These are phyloP conservation scores for Dendrolimus kikuchii DNA, from an alignment of 1,140 invertebrate genomes.

Conservation along the genomic window DNA sequence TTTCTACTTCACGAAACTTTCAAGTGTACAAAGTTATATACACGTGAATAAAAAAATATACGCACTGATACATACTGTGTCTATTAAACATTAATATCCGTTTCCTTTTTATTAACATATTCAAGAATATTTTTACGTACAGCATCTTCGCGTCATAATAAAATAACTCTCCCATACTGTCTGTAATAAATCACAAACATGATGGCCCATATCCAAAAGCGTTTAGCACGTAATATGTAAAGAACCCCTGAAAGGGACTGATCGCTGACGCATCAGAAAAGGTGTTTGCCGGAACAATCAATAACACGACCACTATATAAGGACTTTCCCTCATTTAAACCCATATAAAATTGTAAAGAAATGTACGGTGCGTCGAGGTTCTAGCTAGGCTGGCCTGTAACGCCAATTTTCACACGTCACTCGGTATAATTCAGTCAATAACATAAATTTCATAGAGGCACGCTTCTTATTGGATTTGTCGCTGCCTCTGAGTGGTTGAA, in stretches of 20 bases:
- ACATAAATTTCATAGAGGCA: slow-evolving; percentile 61
- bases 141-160: not conserved
- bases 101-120: too few species aligned
- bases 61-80: too few species aligned
- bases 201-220: slow-evolving; percentile 34
- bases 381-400: slow-evolving; percentile 28
- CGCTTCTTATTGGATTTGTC: slow-evolving; percentile 60
- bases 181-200: slow-evolving; percentile 24
- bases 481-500: slow-evolving; percentile 48
- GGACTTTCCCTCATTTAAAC: slow-evolving; percentile 31
- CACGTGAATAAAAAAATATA: too few species aligned
- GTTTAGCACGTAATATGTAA: slow-evolving; percentile 54
- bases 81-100: too few species aligned
- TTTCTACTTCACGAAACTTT: too few species aligned
- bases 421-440: slow-evolving; percentile 61
- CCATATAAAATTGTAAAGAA: slow-evolving; percentile 14
- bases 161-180: slow-evolving; percentile 3
- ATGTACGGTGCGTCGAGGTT: slow-evolving; percentile 22
- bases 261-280: slow-evolving; percentile 55
- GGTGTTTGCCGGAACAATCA: slow-evolving; percentile 59
- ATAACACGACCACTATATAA: slow-evolving; percentile 42
- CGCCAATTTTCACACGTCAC: slow-evolving; percentile 47
- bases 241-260: slow-evolving; percentile 30
- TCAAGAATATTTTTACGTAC: too few species aligned
- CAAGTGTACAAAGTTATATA: too few species aligned